These are phyloP conservation scores for Cololabis saira DNA, from an alignment of 2,113 vertebrate genomes.

Conservation along the genomic window DNA sequence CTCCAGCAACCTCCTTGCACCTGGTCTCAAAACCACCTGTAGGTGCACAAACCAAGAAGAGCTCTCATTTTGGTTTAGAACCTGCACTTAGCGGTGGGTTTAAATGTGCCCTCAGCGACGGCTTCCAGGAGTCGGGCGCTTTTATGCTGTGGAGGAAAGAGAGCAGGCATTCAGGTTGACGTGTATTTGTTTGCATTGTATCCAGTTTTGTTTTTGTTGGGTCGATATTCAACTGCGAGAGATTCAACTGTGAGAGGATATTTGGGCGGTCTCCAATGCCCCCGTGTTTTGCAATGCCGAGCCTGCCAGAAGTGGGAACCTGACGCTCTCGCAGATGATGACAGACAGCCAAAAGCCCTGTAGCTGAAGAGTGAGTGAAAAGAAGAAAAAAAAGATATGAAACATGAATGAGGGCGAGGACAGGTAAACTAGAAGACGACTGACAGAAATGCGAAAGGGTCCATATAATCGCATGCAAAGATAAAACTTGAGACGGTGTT, in stretches of 20 bases:
- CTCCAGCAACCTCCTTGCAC: slow-evolving; percentile 44
- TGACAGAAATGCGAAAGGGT: not conserved
- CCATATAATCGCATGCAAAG: slow-evolving; percentile 24
- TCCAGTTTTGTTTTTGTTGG: no score
- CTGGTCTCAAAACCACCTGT: slow-evolving; percentile 25
- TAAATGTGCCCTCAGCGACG: slow-evolving; percentile 72
- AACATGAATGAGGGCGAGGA: slow-evolving; percentile 34
- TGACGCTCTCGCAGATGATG: slow-evolving; percentile 59
- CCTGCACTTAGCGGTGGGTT: slow-evolving; percentile 66
- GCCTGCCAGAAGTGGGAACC: slow-evolving; percentile 71
- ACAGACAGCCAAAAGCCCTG: slow-evolving; percentile 68
- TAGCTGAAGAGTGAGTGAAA: slow-evolving; percentile 45
- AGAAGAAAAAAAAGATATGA: slow-evolving; percentile 7
- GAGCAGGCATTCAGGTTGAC: slow-evolving; percentile 56
- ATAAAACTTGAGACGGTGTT: slow-evolving; percentile 33
- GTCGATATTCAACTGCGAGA: no score
- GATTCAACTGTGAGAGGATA: no score
- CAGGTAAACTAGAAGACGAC: slow-evolving; percentile 19
- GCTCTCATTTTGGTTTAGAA: slow-evolving; percentile 66
- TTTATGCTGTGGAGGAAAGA: slow-evolving; percentile 33
- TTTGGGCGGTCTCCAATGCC: slow-evolving; percentile 53
- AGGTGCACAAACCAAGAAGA: slow-evolving; percentile 36
- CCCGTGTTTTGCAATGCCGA: slow-evolving; percentile 66
- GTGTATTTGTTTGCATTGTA: not conserved
- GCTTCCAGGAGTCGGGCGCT: slow-evolving; percentile 58